These are phyloP conservation scores for Cirrhinus molitorella DNA, from an alignment of 2,797 vertebrate genomes.

Conservation along the genomic window DNA sequence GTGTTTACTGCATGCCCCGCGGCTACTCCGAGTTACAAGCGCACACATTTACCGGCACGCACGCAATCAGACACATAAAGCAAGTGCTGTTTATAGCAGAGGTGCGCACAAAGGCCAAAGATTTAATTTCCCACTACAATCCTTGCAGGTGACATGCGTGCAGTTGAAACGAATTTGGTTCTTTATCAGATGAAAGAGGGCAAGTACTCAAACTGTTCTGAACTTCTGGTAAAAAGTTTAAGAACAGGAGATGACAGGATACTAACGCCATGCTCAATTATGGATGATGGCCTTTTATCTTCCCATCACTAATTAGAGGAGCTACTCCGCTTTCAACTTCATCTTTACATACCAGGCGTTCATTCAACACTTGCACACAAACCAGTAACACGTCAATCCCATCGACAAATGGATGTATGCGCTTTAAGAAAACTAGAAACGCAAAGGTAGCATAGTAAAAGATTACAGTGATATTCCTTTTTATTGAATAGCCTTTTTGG, in stretches of 20 bases:
- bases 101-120: slow-evolving; percentile 13
- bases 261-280: slow-evolving; percentile 76
- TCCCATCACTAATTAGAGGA: slow-evolving; percentile 75
- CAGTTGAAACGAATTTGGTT: slow-evolving; percentile 59
- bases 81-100: slow-evolving; percentile 46
- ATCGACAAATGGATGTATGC: neutral
- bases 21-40: slow-evolving; percentile 65
- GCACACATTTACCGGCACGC: slow-evolving; percentile 58
- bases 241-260: slow-evolving; percentile 73
- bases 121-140: slow-evolving; percentile 62
- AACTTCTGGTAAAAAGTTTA: slow-evolving; percentile 70
- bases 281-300: slow-evolving; percentile 82
- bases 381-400: neutral
- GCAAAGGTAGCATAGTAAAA: neutral
- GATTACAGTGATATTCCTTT: neutral
- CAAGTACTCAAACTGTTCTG: slow-evolving; percentile 69
- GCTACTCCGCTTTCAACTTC: slow-evolving; percentile 56
- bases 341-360: slow-evolving; percentile 38
- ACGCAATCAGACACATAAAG: slow-evolving; percentile 2
- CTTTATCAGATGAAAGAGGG: slow-evolving; percentile 73
- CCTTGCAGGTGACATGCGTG: slow-evolving; percentile 63
- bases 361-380: neutral
- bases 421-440: neutral
- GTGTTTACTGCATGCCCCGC: slow-evolving; percentile 72
- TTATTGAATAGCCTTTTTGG: neutral